Base-by-base conservation (phyloP, 1,140 invertebrate genomes). In the Drosophila teissieri region DNA sequence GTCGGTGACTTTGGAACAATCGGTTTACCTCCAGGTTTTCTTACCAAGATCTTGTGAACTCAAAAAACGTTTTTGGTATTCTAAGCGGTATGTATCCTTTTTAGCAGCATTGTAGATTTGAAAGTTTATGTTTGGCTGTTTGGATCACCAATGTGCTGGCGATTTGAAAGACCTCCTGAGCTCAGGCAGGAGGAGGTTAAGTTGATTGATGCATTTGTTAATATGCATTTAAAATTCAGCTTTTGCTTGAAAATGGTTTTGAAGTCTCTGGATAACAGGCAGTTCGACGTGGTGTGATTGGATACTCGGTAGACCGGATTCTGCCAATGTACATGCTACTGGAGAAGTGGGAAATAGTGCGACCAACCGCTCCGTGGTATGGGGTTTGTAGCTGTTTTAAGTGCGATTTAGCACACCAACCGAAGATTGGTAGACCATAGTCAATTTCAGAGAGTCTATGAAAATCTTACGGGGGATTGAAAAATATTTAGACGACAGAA, bases 361-460 rank as follows among this genome's bases (percentile, higher is more conserved):
- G n/a, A n/a, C 27, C 1, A 6, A 27, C 27, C 27, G 27, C 5
- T 27, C 27, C 27, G 27, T 27, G 27, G 8, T 48, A 48, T 6
- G 46, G 34, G 11, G 51, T 15, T 22, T 53, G 51, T 22, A 52
- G 3, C 37, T 39, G 37, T 24, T 27, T 22, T 19, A 53, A 2
- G 34, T 53, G 51, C 3, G 51, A 22, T 14, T 37, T 39, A 4
- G 51, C 51, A 53, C 51, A 53, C 34, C 19, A 53, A 22, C 51
- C 51, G 36, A 39, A 53, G 17, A 53, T 39, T 24, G 22, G 46
- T 14, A 49, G 46, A 12, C 24, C 46, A 8, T 49, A 49, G 46
- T 49, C 46, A 7, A 49, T 49, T 27, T 49, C 31, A 15, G 24
- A 49, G n/a, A n/a, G n/a, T n/a, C n/a, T n/a, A n/a, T n/a, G n/a